phyloP scores from a whole-genome alignment of 92 coral and sea anemone species.

The Phenganax marumi region DNA sequence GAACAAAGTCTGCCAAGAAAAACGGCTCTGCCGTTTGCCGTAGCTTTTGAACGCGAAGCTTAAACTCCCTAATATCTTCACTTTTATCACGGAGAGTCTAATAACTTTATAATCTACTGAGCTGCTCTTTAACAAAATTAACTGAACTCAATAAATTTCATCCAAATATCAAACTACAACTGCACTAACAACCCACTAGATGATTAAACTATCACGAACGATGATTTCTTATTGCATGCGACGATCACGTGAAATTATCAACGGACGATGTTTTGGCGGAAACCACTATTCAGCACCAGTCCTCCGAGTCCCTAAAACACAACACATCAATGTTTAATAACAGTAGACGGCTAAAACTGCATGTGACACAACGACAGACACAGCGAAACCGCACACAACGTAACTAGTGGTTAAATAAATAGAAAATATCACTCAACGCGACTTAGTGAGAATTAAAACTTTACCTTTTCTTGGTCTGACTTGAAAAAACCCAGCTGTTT shows the following conservation, averaged over 20 bases:
- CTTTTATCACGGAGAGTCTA: too few species aligned
- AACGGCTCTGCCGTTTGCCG: too few species aligned
- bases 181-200: background rate
- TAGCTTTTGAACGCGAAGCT: too few species aligned
- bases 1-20: too few species aligned
- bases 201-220: slow-evolving; percentile 5
- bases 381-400: too few species aligned
- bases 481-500: too few species aligned
- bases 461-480: too few species aligned
- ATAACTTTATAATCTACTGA: background rate
- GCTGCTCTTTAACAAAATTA: background rate
- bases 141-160: background rate
- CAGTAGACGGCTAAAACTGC: background rate
- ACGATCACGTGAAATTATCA: slow-evolving; percentile 1
- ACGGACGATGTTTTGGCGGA: background rate
- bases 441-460: too few species aligned
- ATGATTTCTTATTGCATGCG: slow-evolving; percentile 8
- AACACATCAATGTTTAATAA: background rate
- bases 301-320: slow-evolving; percentile 30
- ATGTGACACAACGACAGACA: background rate
- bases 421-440: too few species aligned
- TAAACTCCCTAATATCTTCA: too few species aligned
- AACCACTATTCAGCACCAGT: slow-evolving; percentile 19
- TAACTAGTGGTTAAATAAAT: too few species aligned
- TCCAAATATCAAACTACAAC: background rate